These are phyloP conservation scores for Campoplex nolae DNA, from an alignment of 2,888 invertebrate genomes.

Conservation along the genomic window DNA sequence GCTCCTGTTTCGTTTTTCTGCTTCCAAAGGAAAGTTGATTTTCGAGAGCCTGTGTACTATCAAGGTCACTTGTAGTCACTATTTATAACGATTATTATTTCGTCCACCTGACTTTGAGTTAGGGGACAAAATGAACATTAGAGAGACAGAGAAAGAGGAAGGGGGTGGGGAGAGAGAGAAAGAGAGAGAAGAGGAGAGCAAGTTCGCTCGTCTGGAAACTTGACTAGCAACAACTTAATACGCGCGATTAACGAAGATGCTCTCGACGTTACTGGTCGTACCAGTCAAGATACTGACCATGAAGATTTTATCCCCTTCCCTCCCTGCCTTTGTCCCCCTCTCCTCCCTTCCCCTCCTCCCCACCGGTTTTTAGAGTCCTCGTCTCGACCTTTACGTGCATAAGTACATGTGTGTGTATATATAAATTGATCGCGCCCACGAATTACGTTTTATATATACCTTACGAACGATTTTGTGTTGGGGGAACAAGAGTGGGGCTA, in stretches of 20 bases:
- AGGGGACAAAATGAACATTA: neutral
- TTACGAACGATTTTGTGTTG: neutral
- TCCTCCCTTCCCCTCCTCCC: neutral
- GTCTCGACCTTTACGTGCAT: conserved; percentile 37
- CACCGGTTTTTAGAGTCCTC: neutral
- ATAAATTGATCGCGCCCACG: conserved; percentile 45
- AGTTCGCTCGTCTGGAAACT: conserved; percentile 62
- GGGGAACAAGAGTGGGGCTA: neutral
- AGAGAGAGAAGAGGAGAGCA: conserved; percentile 32
- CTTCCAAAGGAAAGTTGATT: neutral
- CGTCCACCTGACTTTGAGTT: conserved; percentile 48
- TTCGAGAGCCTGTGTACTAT: neutral
- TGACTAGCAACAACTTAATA: conserved; percentile 63
- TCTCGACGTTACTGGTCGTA: conserved; percentile 67
- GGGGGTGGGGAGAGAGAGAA: neutral
- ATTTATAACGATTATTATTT: conserved; percentile 22
- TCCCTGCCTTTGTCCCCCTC: neutral
- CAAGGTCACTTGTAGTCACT: conserved; percentile 53
- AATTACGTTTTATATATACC: conserved; percentile 36
- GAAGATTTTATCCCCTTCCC: conserved; percentile 57
- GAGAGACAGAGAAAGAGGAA: conserved; percentile 7
- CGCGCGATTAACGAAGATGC: conserved; percentile 65
- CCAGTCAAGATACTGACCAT: conserved; percentile 68
- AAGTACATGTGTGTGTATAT: conserved; percentile 1
- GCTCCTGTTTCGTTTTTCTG: neutral